Base-by-base conservation (phyloP, 2,888 invertebrate genomes). In the Tuta absoluta region DNA sequence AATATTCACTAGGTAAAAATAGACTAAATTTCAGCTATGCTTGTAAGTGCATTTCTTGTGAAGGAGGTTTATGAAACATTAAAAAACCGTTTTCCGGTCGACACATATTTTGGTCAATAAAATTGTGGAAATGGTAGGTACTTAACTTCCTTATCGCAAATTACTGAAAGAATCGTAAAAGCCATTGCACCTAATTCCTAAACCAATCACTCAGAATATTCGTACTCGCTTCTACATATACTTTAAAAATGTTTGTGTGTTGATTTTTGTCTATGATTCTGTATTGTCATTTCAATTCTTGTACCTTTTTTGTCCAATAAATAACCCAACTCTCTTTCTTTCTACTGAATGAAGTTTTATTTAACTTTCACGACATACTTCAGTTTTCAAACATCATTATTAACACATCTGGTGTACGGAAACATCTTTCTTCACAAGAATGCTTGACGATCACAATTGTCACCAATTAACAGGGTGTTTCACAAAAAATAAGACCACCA, bases 371-470 rank as follows among this genome's bases (percentile, higher is more conserved):
- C 41, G 33, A 24, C 24, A 12, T 53, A 56, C 17, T 24, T 12
- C 57, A 56, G n/a, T 56, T 68, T 69, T 65, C 61, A 60, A 68
- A 68, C 65, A 71, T 71, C 72, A 71, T 76, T 75, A 77, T 77
- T 76, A 79, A 76, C 76, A 78, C 87, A 87, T 87, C 84, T 88
- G 88, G 80, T 76, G 65, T 70, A 75, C 73, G 89, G 87, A 89
- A 85, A 90, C 85, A 84, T 91, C 89, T 85, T 81, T 90, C 90
- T 89, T 80, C 87, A 80, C 83, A 74, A 78, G 74, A 83, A 82
- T 79, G 81, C 81, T 79, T 79, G 82, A 78, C 85, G 82, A 89
- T 86, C 86, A 83, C 86, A 82, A 89, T 89, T 90, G 91, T 90
- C 90, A 86, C 84, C 90, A 89, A 91, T 90, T 89, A 91, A 89